Percentiles rank a stretch among this genome's conserved stretches.
Conservation (phyloP, 2,888 invertebrate genomes). For the Clusia tigrina region DNA sequence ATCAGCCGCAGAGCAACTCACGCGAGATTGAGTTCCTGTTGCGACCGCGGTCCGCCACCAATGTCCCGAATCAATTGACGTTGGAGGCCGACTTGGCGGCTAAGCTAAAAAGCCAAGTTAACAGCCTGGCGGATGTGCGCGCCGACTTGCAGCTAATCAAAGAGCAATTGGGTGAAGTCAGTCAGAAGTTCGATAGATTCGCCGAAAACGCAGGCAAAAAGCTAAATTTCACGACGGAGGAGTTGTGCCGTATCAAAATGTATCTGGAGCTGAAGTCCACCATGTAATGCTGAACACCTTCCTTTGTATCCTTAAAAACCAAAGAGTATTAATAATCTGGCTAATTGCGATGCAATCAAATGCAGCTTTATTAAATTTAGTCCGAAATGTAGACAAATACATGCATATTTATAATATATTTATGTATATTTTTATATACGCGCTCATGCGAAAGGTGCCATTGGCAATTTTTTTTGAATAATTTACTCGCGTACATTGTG, state of each 20-base stretch:
- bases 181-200: conserved; percentile 54
- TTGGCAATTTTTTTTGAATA: not conserved
- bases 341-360: not conserved
- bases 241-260: conserved; percentile 54
- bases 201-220: conserved; percentile 52
- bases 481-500: too few relatives aligned
- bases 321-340: not conserved
- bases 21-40: conserved; percentile 48
- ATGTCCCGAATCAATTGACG: conserved; percentile 53
- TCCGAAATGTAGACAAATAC: conserved; percentile 9
- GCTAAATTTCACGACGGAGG: conserved; percentile 53
- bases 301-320: not conserved
- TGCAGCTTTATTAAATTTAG: conserved; percentile 15
- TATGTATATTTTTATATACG: too few relatives aligned
- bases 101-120: conserved; percentile 49
- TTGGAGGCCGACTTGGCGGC: conserved; percentile 42
- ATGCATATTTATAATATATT: not conserved
- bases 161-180: conserved; percentile 48
- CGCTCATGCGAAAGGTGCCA: too few relatives aligned
- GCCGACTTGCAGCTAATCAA: conserved; percentile 51
- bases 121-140: conserved; percentile 47
- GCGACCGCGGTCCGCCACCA: conserved; percentile 58
- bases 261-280: conserved; percentile 46
- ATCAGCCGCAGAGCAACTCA: conserved; percentile 2
- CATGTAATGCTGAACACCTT: conserved; percentile 22